Evolutionary conservation across 2,113 vertebrate species (phyloP), one percentile per base, ranked within the genome.

Genomic region (Strigops habroptila): DNA sequence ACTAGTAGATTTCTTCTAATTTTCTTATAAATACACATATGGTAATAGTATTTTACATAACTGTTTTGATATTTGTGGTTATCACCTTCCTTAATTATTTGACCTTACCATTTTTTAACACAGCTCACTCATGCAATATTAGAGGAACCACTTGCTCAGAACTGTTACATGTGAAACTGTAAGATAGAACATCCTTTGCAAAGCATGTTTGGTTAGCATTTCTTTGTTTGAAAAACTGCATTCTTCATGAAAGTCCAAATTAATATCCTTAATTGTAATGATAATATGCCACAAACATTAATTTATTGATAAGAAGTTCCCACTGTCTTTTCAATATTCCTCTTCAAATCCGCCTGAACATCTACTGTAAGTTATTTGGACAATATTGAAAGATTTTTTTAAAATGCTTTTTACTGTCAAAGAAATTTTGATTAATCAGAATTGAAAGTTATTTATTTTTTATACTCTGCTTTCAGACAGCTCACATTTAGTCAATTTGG

Each of bases 371-470:
- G 15, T 41, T 82, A 67, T 55, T 14, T 37, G 30, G 71, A 37
- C 19, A 53, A 70, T 46, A 39, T 15, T 11, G 44, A 43, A 55
- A 77, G 75, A 22, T 59, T 55, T 21, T 82, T 59, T 41, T 46
- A 19, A 51, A 65, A 88, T 41, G 33, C 7, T 92, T 55, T 18
- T 33, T 74, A 79, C 33, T 73, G 65, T 57, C 80, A 87, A 63
- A 85, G n/a, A 68, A 37, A 12, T 65, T 94, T 96, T 91, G 73
- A 63, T 67, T 92, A 41, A 84, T 85, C 18, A 55, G 28, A 86
- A 68, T 82, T 91, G 19, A 76, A 86, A 97, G 55, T 43, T 92
- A 89, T 93, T 96, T 88, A 51, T 44, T 92, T 91, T 96, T 93
- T 83, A 73, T 84, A 77, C 23, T 39, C 39, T 17, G 1, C 57